Evolutionary conservation across 2,888 invertebrate species (phyloP), one percentile per base, ranked within the genome.

Genomic region (Harmothoe impar): DNA sequence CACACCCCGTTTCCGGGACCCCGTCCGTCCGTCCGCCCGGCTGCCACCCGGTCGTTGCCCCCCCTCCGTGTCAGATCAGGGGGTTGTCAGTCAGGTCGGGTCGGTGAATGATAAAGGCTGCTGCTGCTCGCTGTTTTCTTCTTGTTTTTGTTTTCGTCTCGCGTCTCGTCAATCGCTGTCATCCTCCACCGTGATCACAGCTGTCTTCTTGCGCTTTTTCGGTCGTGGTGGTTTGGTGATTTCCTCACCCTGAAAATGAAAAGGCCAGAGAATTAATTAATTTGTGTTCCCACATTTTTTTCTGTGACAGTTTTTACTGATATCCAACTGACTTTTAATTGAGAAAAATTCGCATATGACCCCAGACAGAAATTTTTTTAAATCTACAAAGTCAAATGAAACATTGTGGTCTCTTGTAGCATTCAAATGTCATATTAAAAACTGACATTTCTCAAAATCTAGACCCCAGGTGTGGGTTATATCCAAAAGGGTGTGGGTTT

Each of bases 131-230:
- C n/a, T n/a, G n/a, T n/a, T n/a, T n/a, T n/a, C n/a, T n/a, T n/a
- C n/a, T 7, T 43, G 43, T 43, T 43, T 7, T 43, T 7, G 43
- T 43, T 10, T 43, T 43, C 10, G 43, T 43, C 62, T n/a, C 7
- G 62, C 12, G 3, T 20, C 20, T 3, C 62, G 7, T 90, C 56
- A 90, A 43, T 90, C 90, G 25, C 90, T 90, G 33, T 98, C 98
- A 96, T 98, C 98, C 93, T 98, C 98, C 95, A 93, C 93, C 89
- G 96, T 95, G 97, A 98, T 98, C 95, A 93, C 93, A 89, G 96
- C 95, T 97, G 98, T 98, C 97, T 98, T 98, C 96, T 98, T 97
- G 95, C 98, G 98, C 96, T 98, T 98, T 92, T 98, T 97, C 96
- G 98, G 98, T 96, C 98, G 98, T 17, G 91, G 90, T 94, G 98